Conservation (phyloP, 2,888 invertebrate species). For the Aromia moschata region DNA sequence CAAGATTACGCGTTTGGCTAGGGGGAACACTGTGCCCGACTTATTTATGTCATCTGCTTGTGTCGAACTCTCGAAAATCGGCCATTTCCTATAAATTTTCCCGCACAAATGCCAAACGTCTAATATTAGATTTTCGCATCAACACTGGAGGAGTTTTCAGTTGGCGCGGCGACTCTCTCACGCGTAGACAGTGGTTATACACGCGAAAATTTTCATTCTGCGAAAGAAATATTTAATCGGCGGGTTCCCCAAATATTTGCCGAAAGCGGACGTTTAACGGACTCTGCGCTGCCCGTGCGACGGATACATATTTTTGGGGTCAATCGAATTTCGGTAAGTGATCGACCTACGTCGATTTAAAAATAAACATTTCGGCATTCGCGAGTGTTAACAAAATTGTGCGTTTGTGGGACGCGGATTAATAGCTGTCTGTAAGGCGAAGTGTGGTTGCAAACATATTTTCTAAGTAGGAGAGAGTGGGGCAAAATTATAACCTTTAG, state of each 20-base stretch:
- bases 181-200: conserved; percentile 30
- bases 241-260: not conserved
- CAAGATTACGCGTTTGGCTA: too few relatives aligned
- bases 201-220: conserved; percentile 10
- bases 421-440: too few relatives aligned
- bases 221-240: not conserved
- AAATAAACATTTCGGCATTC: conserved; percentile 7
- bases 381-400: conserved; percentile 1
- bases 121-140: conserved; percentile 46
- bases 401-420: too few relatives aligned
- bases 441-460: too few relatives aligned
- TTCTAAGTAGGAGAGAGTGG: too few relatives aligned
- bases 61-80: conserved; percentile 21
- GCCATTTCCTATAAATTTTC: conserved; percentile 40
- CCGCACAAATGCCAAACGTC: conserved; percentile 46
- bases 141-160: conserved; percentile 32
- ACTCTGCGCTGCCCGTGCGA: not conserved
- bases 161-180: conserved; percentile 30
- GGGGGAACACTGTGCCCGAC: too few relatives aligned
- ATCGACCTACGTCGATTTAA: conserved; percentile 13
- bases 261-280: not conserved
- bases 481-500: too few relatives aligned
- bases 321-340: conserved; percentile 3
- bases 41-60: conserved; percentile 11
- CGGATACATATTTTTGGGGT: not conserved